These are phyloP conservation scores for Tolypeutes matacus DNA, from an alignment of 2,797 vertebrate species.

Conservation along the genomic window DNA sequence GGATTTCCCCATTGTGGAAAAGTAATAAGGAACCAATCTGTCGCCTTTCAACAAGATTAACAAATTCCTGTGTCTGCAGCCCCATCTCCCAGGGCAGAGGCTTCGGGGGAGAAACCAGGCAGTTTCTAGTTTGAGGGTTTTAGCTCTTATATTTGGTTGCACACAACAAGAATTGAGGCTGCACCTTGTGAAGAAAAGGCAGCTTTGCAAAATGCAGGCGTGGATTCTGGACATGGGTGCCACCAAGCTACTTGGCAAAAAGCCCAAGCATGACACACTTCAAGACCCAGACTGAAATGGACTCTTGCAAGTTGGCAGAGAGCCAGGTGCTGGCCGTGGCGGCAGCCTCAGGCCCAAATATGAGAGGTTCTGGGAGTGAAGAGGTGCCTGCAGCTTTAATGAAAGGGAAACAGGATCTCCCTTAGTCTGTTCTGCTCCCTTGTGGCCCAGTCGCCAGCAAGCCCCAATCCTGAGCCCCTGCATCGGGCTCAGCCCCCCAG, in stretches of 20 bases:
- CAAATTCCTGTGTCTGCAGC: neutral
- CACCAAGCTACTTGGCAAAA: neutral
- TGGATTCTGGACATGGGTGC: neutral
- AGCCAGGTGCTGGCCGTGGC: conserved; percentile 38
- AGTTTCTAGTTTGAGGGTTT: neutral
- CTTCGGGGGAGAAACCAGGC: neutral
- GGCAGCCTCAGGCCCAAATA: neutral
- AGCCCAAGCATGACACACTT: neutral
- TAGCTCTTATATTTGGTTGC: neutral
- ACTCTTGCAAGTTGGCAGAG: neutral
- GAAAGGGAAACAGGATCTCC: neutral
- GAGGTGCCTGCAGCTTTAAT: neutral
- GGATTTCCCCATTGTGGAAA: neutral
- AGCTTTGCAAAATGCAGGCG: neutral
- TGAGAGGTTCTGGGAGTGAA: neutral
- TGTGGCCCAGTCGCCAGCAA: neutral
- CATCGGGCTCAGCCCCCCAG: neutral
- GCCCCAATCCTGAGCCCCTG: neutral
- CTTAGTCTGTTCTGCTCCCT: neutral
- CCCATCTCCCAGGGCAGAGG: neutral
- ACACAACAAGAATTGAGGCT: neutral
- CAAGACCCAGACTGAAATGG: neutral
- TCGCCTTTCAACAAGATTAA: conserved; percentile 26
- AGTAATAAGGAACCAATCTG: neutral
- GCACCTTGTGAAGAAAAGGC: neutral